These are phyloP conservation scores for Tridacna gigas DNA, from an alignment of 2,888 invertebrate genomes.

Conservation along the genomic window DNA sequence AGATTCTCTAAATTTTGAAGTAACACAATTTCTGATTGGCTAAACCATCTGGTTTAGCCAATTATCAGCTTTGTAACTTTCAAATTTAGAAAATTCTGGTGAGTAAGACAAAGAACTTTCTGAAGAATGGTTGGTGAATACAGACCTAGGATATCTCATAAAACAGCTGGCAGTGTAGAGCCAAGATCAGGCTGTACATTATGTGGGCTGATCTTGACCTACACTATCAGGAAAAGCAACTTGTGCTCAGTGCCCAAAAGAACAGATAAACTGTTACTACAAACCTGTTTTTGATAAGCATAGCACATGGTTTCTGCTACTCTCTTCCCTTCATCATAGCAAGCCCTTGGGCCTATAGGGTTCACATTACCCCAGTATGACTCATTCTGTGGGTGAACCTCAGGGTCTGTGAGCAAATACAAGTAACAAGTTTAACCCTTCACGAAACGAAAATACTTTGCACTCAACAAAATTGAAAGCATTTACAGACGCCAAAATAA, in stretches of 20 bases:
- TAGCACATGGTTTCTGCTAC: conserved; percentile 98
- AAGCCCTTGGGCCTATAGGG: conserved; percentile 94
- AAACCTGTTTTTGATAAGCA: conserved; percentile 95
- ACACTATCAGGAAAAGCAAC: too few species aligned
- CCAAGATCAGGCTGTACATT: too few species aligned
- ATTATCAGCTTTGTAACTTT: too few species aligned
- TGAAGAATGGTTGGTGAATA: too few species aligned
- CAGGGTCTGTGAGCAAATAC: conserved; percentile 89
- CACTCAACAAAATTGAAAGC: background rate
- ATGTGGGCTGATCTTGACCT: too few species aligned
- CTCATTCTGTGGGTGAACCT: conserved; percentile 98
- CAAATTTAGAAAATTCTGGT: too few species aligned
- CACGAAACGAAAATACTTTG: background rate
- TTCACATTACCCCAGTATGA: conserved; percentile 99
- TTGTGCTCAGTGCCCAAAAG: background rate
- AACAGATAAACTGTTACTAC: background rate
- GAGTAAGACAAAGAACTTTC: too few species aligned
- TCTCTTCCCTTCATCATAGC: conserved; percentile 99
- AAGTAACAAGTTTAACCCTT: background rate
- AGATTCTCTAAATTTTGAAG: too few species aligned
- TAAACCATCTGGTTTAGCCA: too few species aligned
- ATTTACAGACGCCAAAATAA: background rate
- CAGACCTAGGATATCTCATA: background rate
- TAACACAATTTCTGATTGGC: too few species aligned
- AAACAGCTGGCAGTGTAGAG: too few species aligned